phyloP scores from a whole-genome alignment of 2,888 invertebrate genomes.

The Synanthedon myopaeformis region DNA sequence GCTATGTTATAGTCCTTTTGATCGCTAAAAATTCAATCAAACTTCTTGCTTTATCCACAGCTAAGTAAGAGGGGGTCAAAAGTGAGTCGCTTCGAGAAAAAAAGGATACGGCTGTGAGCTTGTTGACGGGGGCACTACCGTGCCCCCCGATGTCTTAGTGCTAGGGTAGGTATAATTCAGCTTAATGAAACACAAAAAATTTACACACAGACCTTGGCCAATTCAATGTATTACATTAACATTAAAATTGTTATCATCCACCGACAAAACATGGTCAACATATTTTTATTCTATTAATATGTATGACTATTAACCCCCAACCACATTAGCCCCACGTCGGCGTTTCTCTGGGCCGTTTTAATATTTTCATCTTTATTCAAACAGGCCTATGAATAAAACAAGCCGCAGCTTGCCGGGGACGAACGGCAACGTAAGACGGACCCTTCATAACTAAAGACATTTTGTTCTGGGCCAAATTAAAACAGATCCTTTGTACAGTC shows the following conservation, averaged over 20 bases:
- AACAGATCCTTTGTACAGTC: constrained; percentile 16
- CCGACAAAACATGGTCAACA: constrained; percentile 20
- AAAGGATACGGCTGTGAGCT: too few relatives aligned
- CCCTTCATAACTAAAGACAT: constrained; percentile 44
- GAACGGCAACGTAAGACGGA: constrained; percentile 33
- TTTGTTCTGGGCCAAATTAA: constrained; percentile 49
- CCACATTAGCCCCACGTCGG: constrained; percentile 46
- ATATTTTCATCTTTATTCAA: constrained; percentile 70
- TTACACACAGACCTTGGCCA: too few relatives aligned
- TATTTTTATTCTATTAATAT: constrained; percentile 54
- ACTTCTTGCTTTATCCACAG: too few relatives aligned
- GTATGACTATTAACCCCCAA: constrained; percentile 54
- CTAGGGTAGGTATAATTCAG: too few relatives aligned
- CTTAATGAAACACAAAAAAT: too few relatives aligned
- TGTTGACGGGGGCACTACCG: too few relatives aligned
- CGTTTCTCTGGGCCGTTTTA: constrained; percentile 49
- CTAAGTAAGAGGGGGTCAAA: too few relatives aligned
- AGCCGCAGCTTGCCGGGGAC: constrained; percentile 28
- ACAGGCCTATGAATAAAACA: constrained; percentile 65
- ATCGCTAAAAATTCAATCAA: too few relatives aligned
- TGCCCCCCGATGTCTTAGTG: too few relatives aligned
- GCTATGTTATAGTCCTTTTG: too few relatives aligned
- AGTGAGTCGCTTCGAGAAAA: too few relatives aligned
- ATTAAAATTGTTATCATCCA: constrained; percentile 7
- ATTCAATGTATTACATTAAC: too few relatives aligned